A percentile compares a stretch with the other conserved stretches of the same genome.
phyloP scores from a whole-genome alignment of 2,888 invertebrate genomes.

The Protophormia terraenovae region DNA sequence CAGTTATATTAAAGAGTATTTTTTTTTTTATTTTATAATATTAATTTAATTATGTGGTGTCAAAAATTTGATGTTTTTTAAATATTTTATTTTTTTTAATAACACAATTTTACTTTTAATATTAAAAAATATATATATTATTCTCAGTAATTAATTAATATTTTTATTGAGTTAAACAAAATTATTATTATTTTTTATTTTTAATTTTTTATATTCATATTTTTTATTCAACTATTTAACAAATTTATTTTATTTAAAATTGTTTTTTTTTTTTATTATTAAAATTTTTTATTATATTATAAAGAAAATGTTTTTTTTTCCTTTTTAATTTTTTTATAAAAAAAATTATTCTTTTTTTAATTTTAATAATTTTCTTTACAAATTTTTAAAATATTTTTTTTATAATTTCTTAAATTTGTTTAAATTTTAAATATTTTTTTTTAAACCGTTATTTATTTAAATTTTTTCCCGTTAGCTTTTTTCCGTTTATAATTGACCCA shows the following conservation, averaged over 20 bases:
- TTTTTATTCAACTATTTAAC: background rate
- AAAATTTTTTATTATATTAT: too few species aligned
- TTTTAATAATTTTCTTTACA: background rate
- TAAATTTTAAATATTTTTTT: background rate
- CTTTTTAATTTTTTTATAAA: too few species aligned
- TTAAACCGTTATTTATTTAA: background rate
- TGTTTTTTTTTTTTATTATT: background rate
- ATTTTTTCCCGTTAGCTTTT: conserved; percentile 9
- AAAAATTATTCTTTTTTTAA: too few species aligned
- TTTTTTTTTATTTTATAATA: too few species aligned
- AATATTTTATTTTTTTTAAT: too few species aligned
- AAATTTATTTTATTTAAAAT: background rate
- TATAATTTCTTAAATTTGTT: background rate
- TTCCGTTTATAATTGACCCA: conserved; percentile 11
- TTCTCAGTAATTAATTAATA: too few species aligned
- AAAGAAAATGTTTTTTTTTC: too few species aligned
- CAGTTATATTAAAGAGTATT: too few species aligned
- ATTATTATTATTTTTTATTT: background rate
- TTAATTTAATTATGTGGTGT: too few species aligned
- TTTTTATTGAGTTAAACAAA: background rate
- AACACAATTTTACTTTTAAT: too few species aligned
- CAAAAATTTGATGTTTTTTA: too few species aligned
- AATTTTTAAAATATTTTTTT: background rate
- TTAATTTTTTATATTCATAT: background rate
- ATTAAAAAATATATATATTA: too few species aligned